Conservation (phyloP, 2,113 vertebrate species). For the Meleagris gallopavo region DNA sequence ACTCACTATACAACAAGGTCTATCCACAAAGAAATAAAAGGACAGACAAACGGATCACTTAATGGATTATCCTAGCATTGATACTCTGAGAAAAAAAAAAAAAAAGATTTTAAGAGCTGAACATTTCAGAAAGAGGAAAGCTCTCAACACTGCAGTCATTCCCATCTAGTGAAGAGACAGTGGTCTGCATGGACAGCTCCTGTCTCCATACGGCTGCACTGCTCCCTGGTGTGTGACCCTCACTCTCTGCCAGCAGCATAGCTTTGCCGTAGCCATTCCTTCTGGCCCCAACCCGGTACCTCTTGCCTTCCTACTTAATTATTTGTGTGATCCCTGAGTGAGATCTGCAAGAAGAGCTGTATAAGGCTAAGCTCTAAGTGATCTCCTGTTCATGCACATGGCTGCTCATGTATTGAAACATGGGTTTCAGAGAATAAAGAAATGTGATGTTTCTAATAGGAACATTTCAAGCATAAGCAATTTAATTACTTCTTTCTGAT, state of each 20-base stretch:
- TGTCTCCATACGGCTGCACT: fast-evolving
- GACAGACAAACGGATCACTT: not conserved
- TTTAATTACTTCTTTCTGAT: not conserved
- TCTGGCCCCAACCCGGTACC: not conserved
- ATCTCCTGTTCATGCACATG: not conserved
- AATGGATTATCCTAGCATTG: not conserved
- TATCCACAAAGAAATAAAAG: not conserved
- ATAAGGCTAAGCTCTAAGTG: not conserved
- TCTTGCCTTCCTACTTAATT: not conserved
- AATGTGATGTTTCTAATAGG: not conserved
- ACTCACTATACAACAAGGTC: not conserved
- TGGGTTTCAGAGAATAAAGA: not conserved
- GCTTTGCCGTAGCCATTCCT: not conserved
- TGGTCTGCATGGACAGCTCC: not conserved
- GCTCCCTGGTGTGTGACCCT: not conserved
- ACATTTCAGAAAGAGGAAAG: not conserved
- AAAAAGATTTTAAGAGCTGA: not conserved
- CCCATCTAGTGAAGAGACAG: fast-evolving
- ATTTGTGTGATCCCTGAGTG: not conserved
- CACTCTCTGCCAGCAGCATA: not conserved
- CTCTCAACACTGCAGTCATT: not conserved
- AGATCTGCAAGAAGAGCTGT: not conserved
- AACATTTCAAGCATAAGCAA: not conserved
- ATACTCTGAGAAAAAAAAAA: not conserved
- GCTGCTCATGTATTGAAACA: not conserved